A percentile compares a stretch with the other conserved stretches of the same genome.
Conservation (phyloP, 2,797 vertebrate genomes). For the Selene dorsalis region DNA sequence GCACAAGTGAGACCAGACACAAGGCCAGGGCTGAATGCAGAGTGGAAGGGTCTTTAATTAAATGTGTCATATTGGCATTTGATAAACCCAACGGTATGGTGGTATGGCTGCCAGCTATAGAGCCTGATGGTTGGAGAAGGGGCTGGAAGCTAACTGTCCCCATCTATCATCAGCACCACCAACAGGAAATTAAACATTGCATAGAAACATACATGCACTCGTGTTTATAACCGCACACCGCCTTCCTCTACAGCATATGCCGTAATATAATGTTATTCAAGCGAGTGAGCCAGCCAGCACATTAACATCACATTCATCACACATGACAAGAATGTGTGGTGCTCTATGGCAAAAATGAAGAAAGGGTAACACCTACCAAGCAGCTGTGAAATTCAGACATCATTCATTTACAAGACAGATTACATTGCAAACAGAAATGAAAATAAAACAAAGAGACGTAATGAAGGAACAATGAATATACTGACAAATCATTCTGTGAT, state of each 20-base stretch:
- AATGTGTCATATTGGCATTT: constrained; percentile 79
- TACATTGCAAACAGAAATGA: neutral
- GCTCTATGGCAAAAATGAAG: constrained; percentile 1
- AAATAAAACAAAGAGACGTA: neutral
- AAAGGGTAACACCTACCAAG: neutral
- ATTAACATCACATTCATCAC: constrained; percentile 23
- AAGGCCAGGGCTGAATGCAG: constrained; percentile 60
- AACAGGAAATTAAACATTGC: neutral
- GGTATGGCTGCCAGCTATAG: constrained; percentile 62
- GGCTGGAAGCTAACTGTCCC: constrained; percentile 26
- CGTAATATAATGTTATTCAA: constrained; percentile 25
- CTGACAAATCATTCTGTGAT: neutral
- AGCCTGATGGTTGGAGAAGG: constrained; percentile 28
- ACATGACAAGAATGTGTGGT: neutral
- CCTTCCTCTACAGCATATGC: neutral
- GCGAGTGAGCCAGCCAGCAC: constrained; percentile 3
- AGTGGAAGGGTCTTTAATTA: constrained; percentile 77
- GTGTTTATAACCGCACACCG: neutral
- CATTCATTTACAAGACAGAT: neutral
- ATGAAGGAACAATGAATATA: neutral
- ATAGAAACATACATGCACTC: neutral
- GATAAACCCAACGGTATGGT: constrained; percentile 70
- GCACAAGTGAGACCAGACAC: constrained; percentile 48
- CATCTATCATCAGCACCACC: constrained; percentile 21
- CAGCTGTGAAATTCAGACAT: neutral